Conservation (phyloP, 2,113 vertebrate species). For the Vidua macroura region DNA sequence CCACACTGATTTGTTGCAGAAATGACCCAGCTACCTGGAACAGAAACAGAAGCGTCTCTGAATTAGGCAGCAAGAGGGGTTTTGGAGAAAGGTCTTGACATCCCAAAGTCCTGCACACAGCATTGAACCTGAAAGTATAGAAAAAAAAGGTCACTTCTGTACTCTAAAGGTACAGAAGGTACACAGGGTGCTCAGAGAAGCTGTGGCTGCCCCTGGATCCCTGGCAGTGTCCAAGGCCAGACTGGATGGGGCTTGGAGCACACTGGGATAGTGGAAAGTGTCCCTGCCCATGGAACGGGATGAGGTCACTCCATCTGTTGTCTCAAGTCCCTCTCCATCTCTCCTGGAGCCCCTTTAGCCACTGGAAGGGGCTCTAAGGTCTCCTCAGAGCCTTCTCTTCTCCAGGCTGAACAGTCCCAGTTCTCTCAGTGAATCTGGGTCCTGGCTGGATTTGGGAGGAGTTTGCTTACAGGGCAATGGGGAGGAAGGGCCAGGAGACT, state of each 20-base stretch:
- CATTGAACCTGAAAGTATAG: background rate
- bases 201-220: background rate
- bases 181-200: background rate
- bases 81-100: background rate
- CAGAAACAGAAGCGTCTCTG: fast-evolving
- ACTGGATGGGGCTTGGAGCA: background rate
- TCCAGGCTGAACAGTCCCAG: background rate
- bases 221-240: background rate
- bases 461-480: background rate
- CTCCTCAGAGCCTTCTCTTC: background rate
- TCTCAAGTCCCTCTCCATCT: background rate
- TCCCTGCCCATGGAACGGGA: background rate
- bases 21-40: background rate
- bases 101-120: background rate
- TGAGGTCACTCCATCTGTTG: background rate
- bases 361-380: background rate
- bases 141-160: background rate
- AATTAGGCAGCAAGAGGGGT: background rate
- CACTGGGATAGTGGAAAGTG: background rate
- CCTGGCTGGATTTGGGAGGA: background rate
- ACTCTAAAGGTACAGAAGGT: background rate
- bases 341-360: background rate
- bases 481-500: background rate
- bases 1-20: background rate
- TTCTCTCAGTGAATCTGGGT: background rate